Evolutionary conservation across 2,113 vertebrate genomes (phyloP).

Genomic region (Phaethon lepturus): DNA sequence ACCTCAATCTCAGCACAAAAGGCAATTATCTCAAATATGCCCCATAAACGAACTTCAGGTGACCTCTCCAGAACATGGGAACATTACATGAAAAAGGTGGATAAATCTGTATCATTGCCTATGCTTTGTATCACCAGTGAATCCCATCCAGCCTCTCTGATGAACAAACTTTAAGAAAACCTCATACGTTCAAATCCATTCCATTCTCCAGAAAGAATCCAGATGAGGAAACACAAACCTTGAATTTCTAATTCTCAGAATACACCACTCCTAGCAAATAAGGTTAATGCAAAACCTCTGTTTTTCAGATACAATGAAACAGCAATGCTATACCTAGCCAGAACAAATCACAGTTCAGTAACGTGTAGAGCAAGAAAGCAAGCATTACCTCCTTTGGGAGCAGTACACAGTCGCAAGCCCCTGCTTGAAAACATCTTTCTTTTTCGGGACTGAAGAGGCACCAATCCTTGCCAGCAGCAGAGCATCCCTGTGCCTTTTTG

Average conservation of each 20-base stretch:
- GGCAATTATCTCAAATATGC: not conserved
- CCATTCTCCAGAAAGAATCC: not conserved
- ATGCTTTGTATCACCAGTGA: not conserved
- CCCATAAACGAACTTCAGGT: not conserved
- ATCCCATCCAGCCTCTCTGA: not conserved
- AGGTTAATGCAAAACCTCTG: not conserved
- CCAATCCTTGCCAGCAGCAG: not conserved
- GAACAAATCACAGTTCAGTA: not conserved
- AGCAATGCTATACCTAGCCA: not conserved
- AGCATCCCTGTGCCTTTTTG: accelerated
- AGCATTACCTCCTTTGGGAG: not conserved
- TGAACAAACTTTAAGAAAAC: not conserved
- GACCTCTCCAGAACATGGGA: not conserved
- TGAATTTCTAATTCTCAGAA: not conserved
- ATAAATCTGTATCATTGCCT: not conserved
- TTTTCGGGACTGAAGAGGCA: not conserved
- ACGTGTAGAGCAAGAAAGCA: not conserved
- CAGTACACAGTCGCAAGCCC: not conserved
- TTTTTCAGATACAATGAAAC: not conserved
- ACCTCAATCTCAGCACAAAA: not conserved
- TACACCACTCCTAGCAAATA: not conserved
- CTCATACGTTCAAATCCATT: not conserved
- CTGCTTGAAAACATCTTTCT: not conserved
- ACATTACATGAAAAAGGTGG: not conserved
- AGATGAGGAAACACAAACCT: not conserved